These are phyloP conservation scores for Darevskia mixta DNA, from an alignment of 2,797 vertebrate species.

Conservation along the genomic window DNA sequence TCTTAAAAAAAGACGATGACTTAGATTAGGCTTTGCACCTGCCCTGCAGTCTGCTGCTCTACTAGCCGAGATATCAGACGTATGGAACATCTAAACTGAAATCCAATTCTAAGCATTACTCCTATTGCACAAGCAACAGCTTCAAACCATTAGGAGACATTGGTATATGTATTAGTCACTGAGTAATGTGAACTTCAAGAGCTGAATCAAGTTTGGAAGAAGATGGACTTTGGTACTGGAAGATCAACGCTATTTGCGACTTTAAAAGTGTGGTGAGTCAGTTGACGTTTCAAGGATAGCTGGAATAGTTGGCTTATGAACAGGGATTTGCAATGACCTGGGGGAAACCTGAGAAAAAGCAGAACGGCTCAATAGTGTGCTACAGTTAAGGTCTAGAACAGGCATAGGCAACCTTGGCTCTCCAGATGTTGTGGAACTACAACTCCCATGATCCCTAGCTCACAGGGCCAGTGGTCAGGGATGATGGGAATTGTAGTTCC, in stretches of 20 bases:
- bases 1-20: not conserved
- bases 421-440: too few species aligned
- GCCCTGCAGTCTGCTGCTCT: not conserved
- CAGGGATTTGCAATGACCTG: slow-evolving; percentile 6
- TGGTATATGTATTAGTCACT: not conserved
- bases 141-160: not conserved
- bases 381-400: not conserved
- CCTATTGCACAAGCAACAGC: not conserved
- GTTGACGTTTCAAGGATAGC: not conserved
- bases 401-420: too few species aligned
- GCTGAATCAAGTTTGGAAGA: too few species aligned
- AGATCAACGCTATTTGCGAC: not conserved
- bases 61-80: too few species aligned
- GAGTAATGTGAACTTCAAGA: not conserved
- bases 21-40: not conserved
- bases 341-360: not conserved
- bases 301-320: not conserved
- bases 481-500: too few species aligned
- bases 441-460: too few species aligned
- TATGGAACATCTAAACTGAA: not conserved
- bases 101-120: not conserved
- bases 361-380: not conserved
- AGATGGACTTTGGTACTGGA: not conserved
- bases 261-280: not conserved
- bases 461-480: too few species aligned